Conservation (phyloP, 2,888 invertebrate genomes). For the Hydrotaea cyrtoneurina region DNA sequence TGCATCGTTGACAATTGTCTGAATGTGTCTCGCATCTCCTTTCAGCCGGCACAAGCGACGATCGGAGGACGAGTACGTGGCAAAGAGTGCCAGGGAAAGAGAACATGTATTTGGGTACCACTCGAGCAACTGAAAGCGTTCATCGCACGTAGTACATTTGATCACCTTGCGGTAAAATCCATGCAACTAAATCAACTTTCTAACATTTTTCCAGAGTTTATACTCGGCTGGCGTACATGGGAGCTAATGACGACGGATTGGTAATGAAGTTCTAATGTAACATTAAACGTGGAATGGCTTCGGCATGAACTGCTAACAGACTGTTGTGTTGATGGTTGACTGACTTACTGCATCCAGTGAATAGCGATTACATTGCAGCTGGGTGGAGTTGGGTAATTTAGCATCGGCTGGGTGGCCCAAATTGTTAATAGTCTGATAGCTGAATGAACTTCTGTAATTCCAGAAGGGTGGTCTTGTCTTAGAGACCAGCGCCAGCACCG, state of each 20-base stretch:
- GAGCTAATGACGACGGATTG: background rate
- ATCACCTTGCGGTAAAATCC: slow-evolving; percentile 73
- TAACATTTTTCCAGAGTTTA: slow-evolving; percentile 58
- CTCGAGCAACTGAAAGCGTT: slow-evolving; percentile 5
- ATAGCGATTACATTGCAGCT: slow-evolving; percentile 36
- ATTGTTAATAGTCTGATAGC: slow-evolving; percentile 63
- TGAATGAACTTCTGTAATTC: slow-evolving; percentile 68
- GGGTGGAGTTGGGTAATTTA: slow-evolving; percentile 23
- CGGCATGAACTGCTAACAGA: slow-evolving; percentile 51
- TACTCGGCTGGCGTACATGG: background rate
- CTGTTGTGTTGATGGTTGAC: slow-evolving; percentile 40
- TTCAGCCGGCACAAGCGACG: background rate
- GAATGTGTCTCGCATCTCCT: slow-evolving; percentile 21
- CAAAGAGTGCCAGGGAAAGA: slow-evolving; percentile 26
- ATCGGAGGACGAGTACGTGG: background rate
- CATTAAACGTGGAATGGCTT: slow-evolving; percentile 48
- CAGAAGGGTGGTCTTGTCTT: slow-evolving; percentile 56
- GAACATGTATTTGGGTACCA: slow-evolving; percentile 1
- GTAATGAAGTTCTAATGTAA: slow-evolving; percentile 64
- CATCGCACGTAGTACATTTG: slow-evolving; percentile 69
- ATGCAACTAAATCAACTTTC: slow-evolving; percentile 58
- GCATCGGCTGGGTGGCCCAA: slow-evolving; percentile 65
- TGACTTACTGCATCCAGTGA: slow-evolving; percentile 51
- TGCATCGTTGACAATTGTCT: slow-evolving; percentile 60
- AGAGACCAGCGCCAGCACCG: background rate